Percentiles rank a stretch among this genome's conserved stretches.
These are phyloP conservation scores for Melitaea cinxia DNA, from an alignment of 1,140 invertebrate genomes.

Conservation along the genomic window DNA sequence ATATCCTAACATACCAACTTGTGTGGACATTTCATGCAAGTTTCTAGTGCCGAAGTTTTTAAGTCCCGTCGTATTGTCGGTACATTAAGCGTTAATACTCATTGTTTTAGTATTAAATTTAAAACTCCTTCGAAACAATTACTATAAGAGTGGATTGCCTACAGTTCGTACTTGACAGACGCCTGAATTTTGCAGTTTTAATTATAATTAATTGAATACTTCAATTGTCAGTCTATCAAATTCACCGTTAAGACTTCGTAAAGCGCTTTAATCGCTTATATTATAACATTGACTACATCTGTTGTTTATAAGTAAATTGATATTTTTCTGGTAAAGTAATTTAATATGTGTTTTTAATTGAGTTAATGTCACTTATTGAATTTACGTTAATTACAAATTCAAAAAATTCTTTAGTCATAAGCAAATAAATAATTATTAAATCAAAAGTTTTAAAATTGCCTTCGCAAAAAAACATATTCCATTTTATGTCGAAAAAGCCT, in stretches of 20 bases:
- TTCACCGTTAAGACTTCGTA: neutral
- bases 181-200: constrained; percentile 26
- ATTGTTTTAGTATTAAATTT: constrained; percentile 53
- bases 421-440: too few relatives aligned
- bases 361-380: too few relatives aligned
- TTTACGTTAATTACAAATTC: too few relatives aligned
- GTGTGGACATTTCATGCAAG: constrained; percentile 28
- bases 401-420: too few relatives aligned
- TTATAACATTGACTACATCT: too few relatives aligned
- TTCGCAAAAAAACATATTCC: too few relatives aligned
- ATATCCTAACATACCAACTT: constrained; percentile 2
- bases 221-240: neutral
- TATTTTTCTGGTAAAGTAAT: too few relatives aligned
- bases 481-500: too few relatives aligned
- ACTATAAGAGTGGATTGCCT: constrained; percentile 45
- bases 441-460: too few relatives aligned
- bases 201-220: neutral
- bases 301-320: too few relatives aligned
- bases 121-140: constrained; percentile 54
- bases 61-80: constrained; percentile 68
- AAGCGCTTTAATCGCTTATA: too few relatives aligned
- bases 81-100: constrained; percentile 74
- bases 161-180: constrained; percentile 31
- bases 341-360: too few relatives aligned
- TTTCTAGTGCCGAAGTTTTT: constrained; percentile 70